These are phyloP conservation scores for Cebus imitator DNA, from an alignment of 2,113 vertebrate genomes.

Conservation along the genomic window DNA sequence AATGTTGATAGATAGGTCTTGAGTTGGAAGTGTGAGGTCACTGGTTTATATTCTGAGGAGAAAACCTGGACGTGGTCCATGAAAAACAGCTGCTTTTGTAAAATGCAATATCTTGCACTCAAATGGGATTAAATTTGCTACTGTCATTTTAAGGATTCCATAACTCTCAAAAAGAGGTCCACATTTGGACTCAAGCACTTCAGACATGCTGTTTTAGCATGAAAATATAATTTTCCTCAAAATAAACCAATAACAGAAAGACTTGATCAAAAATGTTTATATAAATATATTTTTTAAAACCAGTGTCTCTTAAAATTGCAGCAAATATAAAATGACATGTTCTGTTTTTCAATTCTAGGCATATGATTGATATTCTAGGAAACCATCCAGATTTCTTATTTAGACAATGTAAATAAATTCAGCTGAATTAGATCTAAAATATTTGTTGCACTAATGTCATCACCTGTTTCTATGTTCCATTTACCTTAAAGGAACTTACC, in stretches of 20 bases:
- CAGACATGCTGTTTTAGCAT: slow-evolving; percentile 18
- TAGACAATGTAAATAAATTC: not conserved
- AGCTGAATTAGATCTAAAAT: slow-evolving; percentile 28
- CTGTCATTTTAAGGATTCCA: slow-evolving; percentile 72
- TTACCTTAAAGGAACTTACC: not conserved
- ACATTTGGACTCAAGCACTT: slow-evolving; percentile 44
- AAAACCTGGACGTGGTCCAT: slow-evolving; percentile 82
- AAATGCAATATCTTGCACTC: slow-evolving; percentile 76
- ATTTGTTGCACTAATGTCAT: not conserved
- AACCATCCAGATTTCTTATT: slow-evolving; percentile 44
- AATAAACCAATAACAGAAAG: slow-evolving; percentile 60
- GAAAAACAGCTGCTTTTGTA: slow-evolving; percentile 80
- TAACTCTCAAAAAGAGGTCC: slow-evolving; percentile 45
- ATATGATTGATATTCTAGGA: slow-evolving; percentile 38
- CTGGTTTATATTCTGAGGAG: slow-evolving; percentile 75
- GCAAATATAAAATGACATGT: not conserved
- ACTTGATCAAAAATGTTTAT: not conserved
- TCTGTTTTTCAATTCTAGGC: slow-evolving; percentile 45
- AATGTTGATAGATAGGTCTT: slow-evolving; percentile 82
- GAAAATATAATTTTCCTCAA: slow-evolving; percentile 45
- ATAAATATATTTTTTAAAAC: slow-evolving; percentile 24
- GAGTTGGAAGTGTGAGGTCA: slow-evolving; percentile 81
- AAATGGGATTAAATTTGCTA: slow-evolving; percentile 70
- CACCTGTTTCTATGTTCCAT: not conserved
- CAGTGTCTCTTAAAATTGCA: slow-evolving; percentile 24